A percentile compares a stretch with the other conserved stretches of the same genome.
These are phyloP conservation scores for Xestia c-nigrum DNA, from an alignment of 2,888 invertebrate species.

Conservation along the genomic window DNA sequence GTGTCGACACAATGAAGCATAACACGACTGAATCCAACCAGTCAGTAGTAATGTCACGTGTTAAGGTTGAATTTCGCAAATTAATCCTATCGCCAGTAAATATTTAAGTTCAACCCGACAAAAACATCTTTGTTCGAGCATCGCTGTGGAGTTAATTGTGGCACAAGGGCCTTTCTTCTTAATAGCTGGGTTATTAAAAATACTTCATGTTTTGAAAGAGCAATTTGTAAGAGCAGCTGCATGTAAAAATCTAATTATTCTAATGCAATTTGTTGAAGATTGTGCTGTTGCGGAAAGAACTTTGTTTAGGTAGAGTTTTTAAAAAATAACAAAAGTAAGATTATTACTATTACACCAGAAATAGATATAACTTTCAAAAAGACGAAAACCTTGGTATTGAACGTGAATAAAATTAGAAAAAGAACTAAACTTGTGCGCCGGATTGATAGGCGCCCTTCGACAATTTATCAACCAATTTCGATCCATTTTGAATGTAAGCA, in stretches of 20 bases:
- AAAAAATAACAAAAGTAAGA: background rate
- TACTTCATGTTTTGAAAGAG: slow-evolving; percentile 34
- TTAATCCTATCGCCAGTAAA: slow-evolving; percentile 29
- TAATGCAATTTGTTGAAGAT: slow-evolving; percentile 9
- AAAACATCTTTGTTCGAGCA: slow-evolving; percentile 69
- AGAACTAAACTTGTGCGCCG: background rate
- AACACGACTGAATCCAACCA: slow-evolving; percentile 23
- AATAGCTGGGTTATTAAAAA: slow-evolving; percentile 58
- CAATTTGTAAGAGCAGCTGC: slow-evolving; percentile 56
- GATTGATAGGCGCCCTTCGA: background rate
- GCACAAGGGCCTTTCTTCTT: slow-evolving; percentile 54
- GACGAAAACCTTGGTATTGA: too few species aligned
- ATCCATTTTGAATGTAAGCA: background rate
- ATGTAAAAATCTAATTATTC: slow-evolving; percentile 24
- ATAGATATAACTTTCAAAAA: background rate
- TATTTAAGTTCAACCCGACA: slow-evolving; percentile 62
- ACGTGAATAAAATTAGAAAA: too few species aligned
- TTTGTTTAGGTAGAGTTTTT: background rate
- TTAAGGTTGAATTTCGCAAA: slow-evolving; percentile 56
- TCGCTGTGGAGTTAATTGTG: slow-evolving; percentile 58
- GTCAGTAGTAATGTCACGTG: slow-evolving; percentile 11
- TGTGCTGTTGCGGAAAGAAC: background rate
- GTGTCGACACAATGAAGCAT: slow-evolving; percentile 41
- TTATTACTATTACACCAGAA: background rate
- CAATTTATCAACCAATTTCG: background rate